These are phyloP conservation scores for Antitype chi DNA, from an alignment of 2,888 invertebrate genomes.

Conservation along the genomic window DNA sequence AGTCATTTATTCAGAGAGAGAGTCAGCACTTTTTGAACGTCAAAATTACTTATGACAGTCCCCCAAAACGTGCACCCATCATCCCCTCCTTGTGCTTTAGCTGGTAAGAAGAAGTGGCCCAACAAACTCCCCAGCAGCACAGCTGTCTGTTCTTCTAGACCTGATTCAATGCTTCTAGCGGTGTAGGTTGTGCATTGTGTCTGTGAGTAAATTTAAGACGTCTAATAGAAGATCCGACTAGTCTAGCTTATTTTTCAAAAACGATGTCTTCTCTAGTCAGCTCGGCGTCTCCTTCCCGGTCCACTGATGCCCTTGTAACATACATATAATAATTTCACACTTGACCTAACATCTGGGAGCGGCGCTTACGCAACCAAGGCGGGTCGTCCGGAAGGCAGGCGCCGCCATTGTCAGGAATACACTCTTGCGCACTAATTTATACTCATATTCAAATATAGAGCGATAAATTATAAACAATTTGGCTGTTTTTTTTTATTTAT, in stretches of 20 bases:
- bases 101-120: no score
- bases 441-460: constrained; percentile 50
- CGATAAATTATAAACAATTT: constrained; percentile 41
- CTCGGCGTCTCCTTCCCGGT: constrained; percentile 50
- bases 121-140: no score
- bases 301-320: constrained; percentile 57
- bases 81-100: no score
- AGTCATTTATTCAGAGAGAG: no score
- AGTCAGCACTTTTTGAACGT: no score
- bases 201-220: no score
- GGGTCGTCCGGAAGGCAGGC: constrained; percentile 71
- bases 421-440: constrained; percentile 53
- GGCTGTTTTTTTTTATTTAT: constrained; percentile 44
- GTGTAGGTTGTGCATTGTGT: no score
- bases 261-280: constrained; percentile 25
- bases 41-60: no score
- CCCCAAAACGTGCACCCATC: no score
- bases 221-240: no score
- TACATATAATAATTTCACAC: constrained; percentile 61
- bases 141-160: no score
- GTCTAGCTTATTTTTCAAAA: background rate
- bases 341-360: constrained; percentile 60
- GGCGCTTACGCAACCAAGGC: constrained; percentile 65
- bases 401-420: constrained; percentile 64
- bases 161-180: no score